These are phyloP conservation scores for Thumatha senex DNA, from an alignment of 2,888 invertebrate species.

Conservation along the genomic window DNA sequence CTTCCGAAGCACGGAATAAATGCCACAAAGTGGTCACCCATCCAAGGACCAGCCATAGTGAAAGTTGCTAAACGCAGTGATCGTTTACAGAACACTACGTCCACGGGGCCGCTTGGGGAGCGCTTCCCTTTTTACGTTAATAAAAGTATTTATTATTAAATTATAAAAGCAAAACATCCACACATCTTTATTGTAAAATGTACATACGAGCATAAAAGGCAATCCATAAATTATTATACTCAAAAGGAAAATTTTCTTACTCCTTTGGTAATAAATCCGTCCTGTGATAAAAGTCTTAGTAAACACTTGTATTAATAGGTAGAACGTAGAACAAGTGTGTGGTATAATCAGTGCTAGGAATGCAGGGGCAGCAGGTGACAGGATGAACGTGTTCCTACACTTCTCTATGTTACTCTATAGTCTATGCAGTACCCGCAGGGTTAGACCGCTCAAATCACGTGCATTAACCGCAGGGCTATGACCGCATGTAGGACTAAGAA, in stretches of 20 bases:
- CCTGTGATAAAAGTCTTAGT: constrained; percentile 49
- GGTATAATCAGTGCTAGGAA: constrained; percentile 75
- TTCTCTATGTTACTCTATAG: constrained; percentile 32
- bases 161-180: too few species aligned
- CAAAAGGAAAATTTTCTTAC: constrained; percentile 20
- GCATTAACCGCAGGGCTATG: constrained; percentile 80
- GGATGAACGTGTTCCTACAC: constrained; percentile 60
- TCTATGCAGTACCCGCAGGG: constrained; percentile 50
- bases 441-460: constrained; percentile 77
- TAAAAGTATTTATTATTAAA: too few species aligned
- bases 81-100: too few species aligned
- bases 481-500: constrained; percentile 60
- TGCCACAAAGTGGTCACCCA: too few species aligned
- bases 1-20: too few species aligned
- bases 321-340: constrained; percentile 59
- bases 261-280: constrained; percentile 32
- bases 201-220: not conserved
- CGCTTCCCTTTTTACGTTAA: too few species aligned
- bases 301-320: constrained; percentile 48
- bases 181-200: not conserved
- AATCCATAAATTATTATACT: not conserved
- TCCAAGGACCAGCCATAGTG: too few species aligned
- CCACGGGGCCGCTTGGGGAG: too few species aligned
- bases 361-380: constrained; percentile 80
- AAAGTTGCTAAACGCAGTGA: too few species aligned